Evolutionary conservation across 1,140 invertebrate species (phyloP).

Genomic region (Elymnias hypermnestra): DNA sequence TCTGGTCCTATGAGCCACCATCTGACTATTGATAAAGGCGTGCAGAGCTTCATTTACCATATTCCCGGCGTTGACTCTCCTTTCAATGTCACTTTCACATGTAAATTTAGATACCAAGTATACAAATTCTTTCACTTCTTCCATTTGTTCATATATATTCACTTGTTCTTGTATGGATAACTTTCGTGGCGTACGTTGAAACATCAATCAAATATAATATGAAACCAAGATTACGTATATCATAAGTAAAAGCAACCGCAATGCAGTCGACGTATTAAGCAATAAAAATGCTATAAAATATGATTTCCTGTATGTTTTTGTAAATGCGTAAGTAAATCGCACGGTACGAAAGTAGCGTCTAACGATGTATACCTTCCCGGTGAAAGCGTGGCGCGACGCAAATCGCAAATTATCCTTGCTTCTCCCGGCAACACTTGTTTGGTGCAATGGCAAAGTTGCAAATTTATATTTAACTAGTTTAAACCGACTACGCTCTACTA

Average conservation of each 20-base stretch:
- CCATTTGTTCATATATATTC: too few relatives aligned
- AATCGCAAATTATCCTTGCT: constrained; percentile 64
- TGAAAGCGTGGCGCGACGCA: constrained; percentile 46
- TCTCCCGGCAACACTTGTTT: constrained; percentile 21
- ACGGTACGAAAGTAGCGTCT: constrained; percentile 17
- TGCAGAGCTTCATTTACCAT: too few relatives aligned
- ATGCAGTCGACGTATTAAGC: not conserved
- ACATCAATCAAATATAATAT: not conserved
- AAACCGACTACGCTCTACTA: too few relatives aligned
- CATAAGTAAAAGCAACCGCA: not conserved
- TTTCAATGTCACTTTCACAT: too few relatives aligned
- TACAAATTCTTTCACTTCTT: too few relatives aligned
- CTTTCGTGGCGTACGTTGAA: too few relatives aligned
- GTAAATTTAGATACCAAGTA: too few relatives aligned
- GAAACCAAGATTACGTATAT: not conserved
- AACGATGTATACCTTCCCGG: constrained; percentile 25
- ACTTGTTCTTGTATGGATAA: too few relatives aligned
- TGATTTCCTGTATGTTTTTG: constrained; percentile 6
- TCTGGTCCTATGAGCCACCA: too few relatives aligned
- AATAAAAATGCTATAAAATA: not conserved
- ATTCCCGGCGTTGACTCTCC: too few relatives aligned
- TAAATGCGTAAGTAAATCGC: constrained; percentile 9
- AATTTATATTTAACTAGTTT: too few relatives aligned
- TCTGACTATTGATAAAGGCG: too few relatives aligned
- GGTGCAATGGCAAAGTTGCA: constrained; percentile 11